Percentiles rank a stretch among this genome's conserved stretches.
These are phyloP conservation scores for Pharmacophagus antenor DNA, from an alignment of 2,888 invertebrate genomes.

Conservation along the genomic window DNA sequence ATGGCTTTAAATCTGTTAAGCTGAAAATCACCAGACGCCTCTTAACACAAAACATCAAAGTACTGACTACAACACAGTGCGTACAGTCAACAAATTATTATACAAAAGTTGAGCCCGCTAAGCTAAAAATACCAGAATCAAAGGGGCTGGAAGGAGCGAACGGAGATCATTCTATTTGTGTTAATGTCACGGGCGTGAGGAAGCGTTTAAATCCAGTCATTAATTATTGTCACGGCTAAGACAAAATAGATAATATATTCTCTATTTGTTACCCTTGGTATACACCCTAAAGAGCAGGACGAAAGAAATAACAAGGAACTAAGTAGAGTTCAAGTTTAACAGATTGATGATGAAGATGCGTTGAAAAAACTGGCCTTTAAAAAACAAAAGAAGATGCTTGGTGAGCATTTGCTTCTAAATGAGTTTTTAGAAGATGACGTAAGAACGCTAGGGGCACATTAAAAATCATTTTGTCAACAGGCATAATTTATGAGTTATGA, in stretches of 20 bases:
- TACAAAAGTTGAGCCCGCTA: constrained; percentile 66
- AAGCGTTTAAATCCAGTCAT: constrained; percentile 81
- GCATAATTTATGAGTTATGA: constrained; percentile 61
- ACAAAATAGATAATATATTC: constrained; percentile 79
- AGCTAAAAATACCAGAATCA: constrained; percentile 79
- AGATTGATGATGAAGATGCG: constrained; percentile 69
- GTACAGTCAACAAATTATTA: constrained; percentile 73
- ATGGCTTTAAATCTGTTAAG: constrained; percentile 55
- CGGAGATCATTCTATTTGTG: constrained; percentile 79
- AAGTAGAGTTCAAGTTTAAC: constrained; percentile 60
- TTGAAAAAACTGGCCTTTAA: constrained; percentile 72
- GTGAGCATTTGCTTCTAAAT: constrained; percentile 62
- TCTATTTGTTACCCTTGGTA: constrained; percentile 71
- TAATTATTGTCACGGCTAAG: constrained; percentile 79
- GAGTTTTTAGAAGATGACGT: constrained; percentile 67
- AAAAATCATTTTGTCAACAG: constrained; percentile 77
- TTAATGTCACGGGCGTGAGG: constrained; percentile 81
- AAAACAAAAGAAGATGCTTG: constrained; percentile 64
- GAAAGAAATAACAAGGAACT: constrained; percentile 73
- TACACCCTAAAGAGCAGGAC: constrained; percentile 65
- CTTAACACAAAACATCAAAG: constrained; percentile 76
- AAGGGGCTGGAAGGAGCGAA: constrained; percentile 70
- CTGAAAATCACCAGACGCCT: constrained; percentile 72
- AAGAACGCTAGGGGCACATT: constrained; percentile 62
- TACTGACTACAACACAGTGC: constrained; percentile 58